A percentile compares a stretch with the other conserved stretches of the same genome.
phyloP scores from a whole-genome alignment of 2,888 invertebrate species.

The Tridacna gigas region DNA sequence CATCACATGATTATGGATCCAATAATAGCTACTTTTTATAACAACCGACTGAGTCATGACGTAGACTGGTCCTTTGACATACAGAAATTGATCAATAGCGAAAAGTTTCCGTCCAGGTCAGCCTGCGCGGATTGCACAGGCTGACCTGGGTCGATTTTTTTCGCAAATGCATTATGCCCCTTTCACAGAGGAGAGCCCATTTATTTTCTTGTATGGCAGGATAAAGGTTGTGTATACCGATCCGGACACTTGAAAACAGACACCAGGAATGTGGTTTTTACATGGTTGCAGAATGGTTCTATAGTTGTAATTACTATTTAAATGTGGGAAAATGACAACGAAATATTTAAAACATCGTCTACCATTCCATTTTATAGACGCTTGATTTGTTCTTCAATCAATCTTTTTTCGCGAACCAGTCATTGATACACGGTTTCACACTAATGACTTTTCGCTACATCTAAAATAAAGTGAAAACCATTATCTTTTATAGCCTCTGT shows the following conservation, averaged over 20 bases:
- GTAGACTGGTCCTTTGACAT: too few species aligned
- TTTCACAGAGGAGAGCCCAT: too few species aligned
- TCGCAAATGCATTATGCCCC: too few species aligned
- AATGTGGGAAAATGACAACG: not conserved
- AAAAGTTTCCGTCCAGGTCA: too few species aligned
- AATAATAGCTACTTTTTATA: too few species aligned
- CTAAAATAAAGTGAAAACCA: not conserved
- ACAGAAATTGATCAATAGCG: too few species aligned
- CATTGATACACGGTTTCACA: not conserved
- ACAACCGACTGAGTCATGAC: too few species aligned
- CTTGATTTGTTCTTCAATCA: not conserved
- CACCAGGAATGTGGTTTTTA: not conserved
- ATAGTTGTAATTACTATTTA: not conserved
- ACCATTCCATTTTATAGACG: not conserved
- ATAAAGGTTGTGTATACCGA: not conserved
- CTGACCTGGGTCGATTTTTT: too few species aligned
- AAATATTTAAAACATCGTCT: not conserved
- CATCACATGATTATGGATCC: too few species aligned
- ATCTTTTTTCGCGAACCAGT: not conserved
- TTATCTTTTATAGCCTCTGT: too few species aligned
- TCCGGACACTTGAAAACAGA: conserved; percentile 3
- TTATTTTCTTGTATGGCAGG: not conserved
- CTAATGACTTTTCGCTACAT: not conserved
- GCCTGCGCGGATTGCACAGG: too few species aligned
- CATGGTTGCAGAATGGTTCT: not conserved